Evolutionary conservation across 2,888 invertebrate genomes (phyloP).

Genomic region (Thumatha senex): DNA sequence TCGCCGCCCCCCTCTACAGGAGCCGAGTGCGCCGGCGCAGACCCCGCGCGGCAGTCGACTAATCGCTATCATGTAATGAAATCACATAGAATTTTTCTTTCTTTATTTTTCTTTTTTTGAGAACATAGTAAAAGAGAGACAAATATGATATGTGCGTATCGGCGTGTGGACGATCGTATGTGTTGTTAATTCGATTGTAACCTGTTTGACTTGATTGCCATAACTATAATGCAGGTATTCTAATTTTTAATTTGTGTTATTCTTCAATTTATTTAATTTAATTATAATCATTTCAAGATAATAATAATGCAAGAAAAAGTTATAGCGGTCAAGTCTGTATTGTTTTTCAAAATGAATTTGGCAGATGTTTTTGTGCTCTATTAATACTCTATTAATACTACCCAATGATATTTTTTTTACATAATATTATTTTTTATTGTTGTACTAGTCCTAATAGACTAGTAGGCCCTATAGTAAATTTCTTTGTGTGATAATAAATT

Average conservation of each 20-base stretch:
- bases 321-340: conserved; percentile 48
- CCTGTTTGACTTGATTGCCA: conserved; percentile 51
- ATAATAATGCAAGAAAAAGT: background rate
- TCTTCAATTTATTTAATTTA: too few species aligned
- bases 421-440: background rate
- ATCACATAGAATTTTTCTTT: conserved; percentile 74
- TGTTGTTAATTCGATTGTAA: conserved; percentile 72
- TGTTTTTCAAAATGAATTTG: conserved; percentile 47
- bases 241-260: too few species aligned
- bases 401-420: background rate
- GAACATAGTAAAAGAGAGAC: conserved; percentile 72
- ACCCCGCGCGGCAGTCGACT: conserved; percentile 60
- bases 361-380: conserved; percentile 47
- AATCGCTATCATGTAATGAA: conserved; percentile 75
- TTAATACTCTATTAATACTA: background rate
- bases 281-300: too few species aligned
- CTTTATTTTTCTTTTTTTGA: conserved; percentile 70
- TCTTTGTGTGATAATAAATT: conserved; percentile 68
- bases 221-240: conserved; percentile 18
- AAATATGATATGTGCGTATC: conserved; percentile 82
- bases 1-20: conserved; percentile 62
- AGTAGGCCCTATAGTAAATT: conserved; percentile 77
- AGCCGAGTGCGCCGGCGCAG: conserved; percentile 53
- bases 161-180: conserved; percentile 78
- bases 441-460: conserved; percentile 21